Percentiles rank a stretch among this genome's conserved stretches.
These are phyloP conservation scores for Myodes glareolus DNA, from an alignment of 2,113 vertebrate genomes.

Conservation along the genomic window DNA sequence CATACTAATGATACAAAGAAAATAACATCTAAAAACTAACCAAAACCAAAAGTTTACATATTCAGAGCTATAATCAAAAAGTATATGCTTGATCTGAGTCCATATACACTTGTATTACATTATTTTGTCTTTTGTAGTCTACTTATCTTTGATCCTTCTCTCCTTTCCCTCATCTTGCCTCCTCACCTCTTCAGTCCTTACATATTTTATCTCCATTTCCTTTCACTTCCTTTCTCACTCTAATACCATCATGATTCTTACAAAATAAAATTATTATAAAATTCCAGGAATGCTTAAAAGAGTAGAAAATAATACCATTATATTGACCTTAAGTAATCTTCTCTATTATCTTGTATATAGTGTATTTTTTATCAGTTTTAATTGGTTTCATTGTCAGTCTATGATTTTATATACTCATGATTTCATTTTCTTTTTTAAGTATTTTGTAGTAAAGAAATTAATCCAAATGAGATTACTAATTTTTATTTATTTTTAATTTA, in stretches of 20 bases:
- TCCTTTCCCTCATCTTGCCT: background rate
- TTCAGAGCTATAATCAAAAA: background rate
- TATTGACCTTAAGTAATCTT: background rate
- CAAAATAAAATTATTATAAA: background rate
- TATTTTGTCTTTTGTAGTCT: background rate
- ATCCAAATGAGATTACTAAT: background rate
- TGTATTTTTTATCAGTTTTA: background rate
- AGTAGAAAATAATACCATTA: background rate
- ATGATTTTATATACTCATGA: background rate
- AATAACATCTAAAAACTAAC: background rate
- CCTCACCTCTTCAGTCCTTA: background rate
- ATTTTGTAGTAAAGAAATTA: background rate
- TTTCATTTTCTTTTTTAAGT: background rate
- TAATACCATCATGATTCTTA: background rate
- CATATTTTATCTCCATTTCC: background rate
- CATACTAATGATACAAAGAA: background rate
- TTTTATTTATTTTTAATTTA: background rate
- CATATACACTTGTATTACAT: background rate
- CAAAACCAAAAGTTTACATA: background rate
- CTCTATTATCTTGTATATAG: background rate
- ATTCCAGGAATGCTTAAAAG: background rate
- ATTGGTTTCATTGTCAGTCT: background rate
- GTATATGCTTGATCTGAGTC: accelerated
- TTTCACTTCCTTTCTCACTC: background rate
- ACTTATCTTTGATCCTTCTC: background rate